phyloP scores from a whole-genome alignment of 2,888 invertebrate genomes.

The Tethea ocularis region DNA sequence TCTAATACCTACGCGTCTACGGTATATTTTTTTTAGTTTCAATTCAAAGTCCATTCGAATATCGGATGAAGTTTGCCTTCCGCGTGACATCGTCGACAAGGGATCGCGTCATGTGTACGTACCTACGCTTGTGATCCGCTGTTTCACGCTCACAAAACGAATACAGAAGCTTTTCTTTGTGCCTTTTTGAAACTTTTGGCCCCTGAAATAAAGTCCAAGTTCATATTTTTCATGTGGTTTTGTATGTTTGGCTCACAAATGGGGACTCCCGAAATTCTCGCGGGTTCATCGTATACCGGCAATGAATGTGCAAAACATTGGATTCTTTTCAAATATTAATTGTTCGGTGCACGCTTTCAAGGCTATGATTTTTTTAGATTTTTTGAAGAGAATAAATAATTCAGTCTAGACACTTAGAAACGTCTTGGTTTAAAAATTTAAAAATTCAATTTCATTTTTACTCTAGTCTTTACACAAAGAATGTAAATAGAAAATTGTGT shows the following conservation, averaged over 20 bases:
- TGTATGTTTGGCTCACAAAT: constrained; percentile 19
- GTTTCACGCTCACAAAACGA: constrained; percentile 51
- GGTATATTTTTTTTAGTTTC: constrained; percentile 13
- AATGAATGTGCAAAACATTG: constrained; percentile 41
- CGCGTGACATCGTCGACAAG: constrained; percentile 50
- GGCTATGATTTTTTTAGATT: not conserved
- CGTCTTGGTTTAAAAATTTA: not conserved
- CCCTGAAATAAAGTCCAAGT: constrained; percentile 27
- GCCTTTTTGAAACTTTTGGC: constrained; percentile 14
- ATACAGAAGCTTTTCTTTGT: constrained; percentile 29
- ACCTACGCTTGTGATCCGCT: constrained; percentile 46
- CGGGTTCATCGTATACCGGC: constrained; percentile 31
- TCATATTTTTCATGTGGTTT: constrained; percentile 8
- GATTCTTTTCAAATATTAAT: constrained; percentile 47
- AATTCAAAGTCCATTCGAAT: constrained; percentile 19
- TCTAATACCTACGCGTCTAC: not conserved
- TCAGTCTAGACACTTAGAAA: not conserved
- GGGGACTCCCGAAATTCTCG: constrained; percentile 39
- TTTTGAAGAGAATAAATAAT: not conserved
- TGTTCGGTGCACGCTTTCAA: constrained; percentile 19
- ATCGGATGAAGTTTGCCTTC: constrained; percentile 45
- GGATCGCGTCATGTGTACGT: constrained; percentile 50
- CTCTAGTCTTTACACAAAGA: no score
- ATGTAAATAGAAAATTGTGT: no score
- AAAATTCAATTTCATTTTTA: no score